Conservation (phyloP, 2,888 invertebrate species). For the Eucera pruinosa region DNA sequence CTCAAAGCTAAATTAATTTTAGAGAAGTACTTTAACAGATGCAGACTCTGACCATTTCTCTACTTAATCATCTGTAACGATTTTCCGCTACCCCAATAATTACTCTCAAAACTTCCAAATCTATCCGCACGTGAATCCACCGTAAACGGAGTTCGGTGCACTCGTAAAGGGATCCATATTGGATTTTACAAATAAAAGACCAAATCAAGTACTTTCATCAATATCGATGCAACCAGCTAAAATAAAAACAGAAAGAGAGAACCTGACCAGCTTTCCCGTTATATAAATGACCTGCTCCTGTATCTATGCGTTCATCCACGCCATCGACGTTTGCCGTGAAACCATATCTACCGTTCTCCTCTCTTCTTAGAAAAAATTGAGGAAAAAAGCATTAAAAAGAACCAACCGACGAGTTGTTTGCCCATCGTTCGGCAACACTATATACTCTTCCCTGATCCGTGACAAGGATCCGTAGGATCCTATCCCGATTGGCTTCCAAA, state of each 20-base stretch:
- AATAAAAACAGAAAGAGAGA: not conserved
- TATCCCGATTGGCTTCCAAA: slow-evolving; percentile 60
- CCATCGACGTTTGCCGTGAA: not conserved
- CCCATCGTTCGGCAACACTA: slow-evolving; percentile 67
- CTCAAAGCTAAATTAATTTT: too few relatives aligned
- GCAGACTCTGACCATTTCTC: too few relatives aligned
- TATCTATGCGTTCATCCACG: not conserved
- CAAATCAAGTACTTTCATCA: not conserved
- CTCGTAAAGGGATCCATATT: too few relatives aligned
- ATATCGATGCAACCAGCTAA: not conserved
- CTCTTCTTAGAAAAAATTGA: not conserved
- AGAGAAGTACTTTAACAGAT: too few relatives aligned
- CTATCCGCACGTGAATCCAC: too few relatives aligned
- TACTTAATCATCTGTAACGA: too few relatives aligned
- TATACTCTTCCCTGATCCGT: slow-evolving; percentile 56
- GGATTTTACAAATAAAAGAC: not conserved
- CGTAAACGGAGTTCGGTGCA: too few relatives aligned
- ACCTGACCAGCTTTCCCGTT: slow-evolving; percentile 5
- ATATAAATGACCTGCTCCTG: not conserved
- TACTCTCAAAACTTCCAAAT: too few relatives aligned
- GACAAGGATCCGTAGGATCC: slow-evolving; percentile 47
- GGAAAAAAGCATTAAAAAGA: not conserved
- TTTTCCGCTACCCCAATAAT: too few relatives aligned
- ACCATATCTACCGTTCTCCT: not conserved
- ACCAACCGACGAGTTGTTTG: slow-evolving; percentile 54